Conservation (phyloP, 2,888 invertebrate genomes). For the Amblyjoppa fuscipennis region DNA sequence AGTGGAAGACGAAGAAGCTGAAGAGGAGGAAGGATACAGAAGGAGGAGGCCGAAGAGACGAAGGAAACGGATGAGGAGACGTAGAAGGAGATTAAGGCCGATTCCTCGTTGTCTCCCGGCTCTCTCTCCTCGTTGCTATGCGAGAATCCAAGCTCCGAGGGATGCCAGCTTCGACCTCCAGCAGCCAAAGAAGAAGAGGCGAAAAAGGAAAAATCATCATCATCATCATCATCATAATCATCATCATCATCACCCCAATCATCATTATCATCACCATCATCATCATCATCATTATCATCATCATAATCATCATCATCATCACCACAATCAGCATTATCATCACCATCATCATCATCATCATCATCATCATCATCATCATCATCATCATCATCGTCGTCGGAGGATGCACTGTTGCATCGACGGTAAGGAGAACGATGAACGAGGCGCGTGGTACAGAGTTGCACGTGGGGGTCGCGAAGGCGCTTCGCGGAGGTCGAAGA, state of each 20-base stretch:
- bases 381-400: neutral
- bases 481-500: constrained; percentile 44
- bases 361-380: no score
- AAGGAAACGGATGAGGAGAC: constrained; percentile 36
- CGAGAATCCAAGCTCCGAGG: constrained; percentile 45
- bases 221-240: no score
- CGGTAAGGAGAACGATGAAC: constrained; percentile 22
- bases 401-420: constrained; percentile 52
- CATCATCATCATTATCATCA: no score
- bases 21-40: neutral
- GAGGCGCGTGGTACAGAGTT: constrained; percentile 49
- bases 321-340: no score
- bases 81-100: constrained; percentile 58
- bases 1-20: constrained; percentile 26
- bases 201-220: constrained; percentile 19
- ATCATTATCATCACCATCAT: neutral
- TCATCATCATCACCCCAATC: no score
- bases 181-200: constrained; percentile 42
- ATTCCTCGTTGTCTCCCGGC: constrained; percentile 50
- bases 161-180: constrained; percentile 47
- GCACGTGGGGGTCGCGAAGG: constrained; percentile 49
- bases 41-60: no score
- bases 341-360: no score
- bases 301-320: no score
- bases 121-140: constrained; percentile 66